Conservation (phyloP, 2,888 invertebrate species). For the Nomada hirtipes region DNA sequence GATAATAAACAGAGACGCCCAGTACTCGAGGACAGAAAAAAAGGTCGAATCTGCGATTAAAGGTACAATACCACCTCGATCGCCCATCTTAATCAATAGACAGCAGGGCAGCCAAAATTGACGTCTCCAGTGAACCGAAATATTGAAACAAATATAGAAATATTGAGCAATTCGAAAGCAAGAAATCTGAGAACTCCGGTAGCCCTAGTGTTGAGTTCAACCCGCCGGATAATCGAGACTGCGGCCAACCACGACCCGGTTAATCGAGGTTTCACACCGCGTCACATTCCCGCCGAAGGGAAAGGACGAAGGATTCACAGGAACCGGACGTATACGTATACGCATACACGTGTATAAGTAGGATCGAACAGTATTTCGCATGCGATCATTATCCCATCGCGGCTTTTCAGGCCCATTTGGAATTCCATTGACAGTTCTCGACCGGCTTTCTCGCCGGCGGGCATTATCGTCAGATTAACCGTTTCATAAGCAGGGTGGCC, state of each 20-base stretch:
- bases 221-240: no score
- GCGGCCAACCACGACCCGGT: no score
- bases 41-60: slow-evolving; percentile 6
- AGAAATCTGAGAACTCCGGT: no score
- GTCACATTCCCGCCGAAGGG: not conserved
- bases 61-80: no score
- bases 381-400: slow-evolving; percentile 64
- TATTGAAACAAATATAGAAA: no score
- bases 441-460: slow-evolving; percentile 47
- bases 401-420: slow-evolving; percentile 43
- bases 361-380: slow-evolving; percentile 55
- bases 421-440: slow-evolving; percentile 70
- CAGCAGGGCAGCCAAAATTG: no score
- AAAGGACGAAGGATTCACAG: slow-evolving; percentile 23
- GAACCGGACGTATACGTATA: not conserved
- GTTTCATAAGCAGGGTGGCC: slow-evolving; percentile 67
- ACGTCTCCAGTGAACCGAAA: no score
- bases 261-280: no score
- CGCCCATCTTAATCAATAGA: no score
- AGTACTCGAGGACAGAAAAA: not conserved
- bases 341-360: not conserved
- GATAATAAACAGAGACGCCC: not conserved
- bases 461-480: slow-evolving; percentile 70
- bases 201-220: no score
- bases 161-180: no score